phyloP scores from a whole-genome alignment of 2,888 invertebrate genomes.

The Lithophane leautieri region DNA sequence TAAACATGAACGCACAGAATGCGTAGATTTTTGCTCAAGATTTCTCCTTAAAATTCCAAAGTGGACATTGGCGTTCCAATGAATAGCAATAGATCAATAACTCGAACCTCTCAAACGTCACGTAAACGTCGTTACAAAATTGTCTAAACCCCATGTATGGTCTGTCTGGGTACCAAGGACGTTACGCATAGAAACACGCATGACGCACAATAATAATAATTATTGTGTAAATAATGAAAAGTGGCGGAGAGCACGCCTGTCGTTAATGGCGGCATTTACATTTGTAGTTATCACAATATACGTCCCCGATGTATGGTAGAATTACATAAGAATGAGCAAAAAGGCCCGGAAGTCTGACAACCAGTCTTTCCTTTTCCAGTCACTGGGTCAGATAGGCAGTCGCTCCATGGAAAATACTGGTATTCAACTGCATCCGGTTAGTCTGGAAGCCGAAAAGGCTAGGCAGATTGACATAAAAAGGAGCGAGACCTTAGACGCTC shows the following conservation, averaged over 20 bases:
- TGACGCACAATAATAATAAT: slow-evolving; percentile 32
- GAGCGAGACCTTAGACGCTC: not conserved
- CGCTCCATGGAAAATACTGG: no score
- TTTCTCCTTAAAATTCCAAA: not conserved
- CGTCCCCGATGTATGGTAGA: not conserved
- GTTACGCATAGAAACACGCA: slow-evolving; percentile 28
- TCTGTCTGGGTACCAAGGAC: slow-evolving; percentile 36
- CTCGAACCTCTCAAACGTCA: no score
- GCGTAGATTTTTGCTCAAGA: slow-evolving; percentile 1
- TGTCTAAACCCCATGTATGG: slow-evolving; percentile 22
- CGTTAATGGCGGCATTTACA: slow-evolving; percentile 30
- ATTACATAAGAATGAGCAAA: not conserved
- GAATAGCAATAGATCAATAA: no score
- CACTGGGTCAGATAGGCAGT: no score
- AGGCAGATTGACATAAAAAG: no score
- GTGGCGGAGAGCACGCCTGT: slow-evolving; percentile 19
- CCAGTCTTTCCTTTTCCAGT: no score
- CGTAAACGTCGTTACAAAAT: not conserved
- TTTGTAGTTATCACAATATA: slow-evolving; percentile 34
- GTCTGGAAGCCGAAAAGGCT: no score
- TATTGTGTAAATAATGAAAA: slow-evolving; percentile 38
- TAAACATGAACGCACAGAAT: slow-evolving; percentile 10
- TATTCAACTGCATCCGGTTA: no score
- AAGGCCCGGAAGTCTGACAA: no score
- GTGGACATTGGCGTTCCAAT: not conserved